Conservation (phyloP, 2,888 invertebrate genomes). For the Drosophila recens region DNA sequence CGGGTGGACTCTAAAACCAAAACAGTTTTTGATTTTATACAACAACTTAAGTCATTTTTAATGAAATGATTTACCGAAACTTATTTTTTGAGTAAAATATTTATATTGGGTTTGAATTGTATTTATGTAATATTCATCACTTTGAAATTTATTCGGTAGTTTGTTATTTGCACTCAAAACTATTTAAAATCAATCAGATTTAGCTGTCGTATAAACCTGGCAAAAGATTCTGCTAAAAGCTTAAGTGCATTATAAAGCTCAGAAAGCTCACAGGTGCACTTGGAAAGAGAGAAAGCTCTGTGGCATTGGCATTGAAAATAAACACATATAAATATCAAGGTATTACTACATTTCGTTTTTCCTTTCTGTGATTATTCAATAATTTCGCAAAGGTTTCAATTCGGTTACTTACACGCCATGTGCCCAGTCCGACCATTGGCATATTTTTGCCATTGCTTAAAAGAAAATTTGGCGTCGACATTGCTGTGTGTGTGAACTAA, state of each 20-base stretch:
- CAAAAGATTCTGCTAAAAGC: neutral
- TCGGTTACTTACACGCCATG: slow-evolving; percentile 89
- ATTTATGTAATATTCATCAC: too few species aligned
- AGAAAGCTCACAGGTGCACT: slow-evolving; percentile 23
- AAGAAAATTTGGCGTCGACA: slow-evolving; percentile 86
- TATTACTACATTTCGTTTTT: neutral
- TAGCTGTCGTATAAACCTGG: neutral
- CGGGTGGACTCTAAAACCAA: slow-evolving; percentile 86
- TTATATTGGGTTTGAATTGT: too few species aligned
- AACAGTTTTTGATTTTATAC: neutral
- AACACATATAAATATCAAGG: neutral
- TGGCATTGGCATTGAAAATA: slow-evolving; percentile 59
- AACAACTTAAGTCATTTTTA: too few species aligned
- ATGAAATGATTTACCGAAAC: too few species aligned
- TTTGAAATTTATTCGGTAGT: too few species aligned
- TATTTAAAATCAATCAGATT: neutral
- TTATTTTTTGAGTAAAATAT: too few species aligned
- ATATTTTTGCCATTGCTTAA: slow-evolving; percentile 88
- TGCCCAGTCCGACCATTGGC: slow-evolving; percentile 91
- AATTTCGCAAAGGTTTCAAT: neutral
- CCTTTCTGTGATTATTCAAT: slow-evolving; percentile 52
- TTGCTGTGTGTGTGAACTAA: slow-evolving; percentile 27
- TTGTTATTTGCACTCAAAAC: too few species aligned
- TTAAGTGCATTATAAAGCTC: slow-evolving; percentile 33
- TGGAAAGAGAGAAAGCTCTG: slow-evolving; percentile 12